These are phyloP conservation scores for Liasis olivaceus DNA, from an alignment of 2,797 vertebrate species.

Conservation along the genomic window DNA sequence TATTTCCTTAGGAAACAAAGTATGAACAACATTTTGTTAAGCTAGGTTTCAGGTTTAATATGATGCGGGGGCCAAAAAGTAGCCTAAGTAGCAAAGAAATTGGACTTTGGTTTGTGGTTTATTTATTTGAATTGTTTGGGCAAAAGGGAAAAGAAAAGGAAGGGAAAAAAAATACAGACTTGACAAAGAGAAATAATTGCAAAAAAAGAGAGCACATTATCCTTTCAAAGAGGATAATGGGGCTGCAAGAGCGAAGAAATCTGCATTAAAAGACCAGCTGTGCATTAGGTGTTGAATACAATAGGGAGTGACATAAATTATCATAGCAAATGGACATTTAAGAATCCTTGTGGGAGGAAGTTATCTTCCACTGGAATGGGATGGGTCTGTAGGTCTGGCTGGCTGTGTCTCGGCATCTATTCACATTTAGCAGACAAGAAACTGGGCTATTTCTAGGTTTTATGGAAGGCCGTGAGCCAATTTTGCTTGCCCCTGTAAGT, in stretches of 20 bases:
- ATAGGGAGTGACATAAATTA: slow-evolving; percentile 72
- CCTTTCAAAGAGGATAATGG: slow-evolving; percentile 48
- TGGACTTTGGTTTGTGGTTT: slow-evolving; percentile 20
- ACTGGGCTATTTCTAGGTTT: background rate
- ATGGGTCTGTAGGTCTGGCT: slow-evolving; percentile 9
- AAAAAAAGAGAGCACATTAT: slow-evolving; percentile 32
- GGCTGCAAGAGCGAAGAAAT: slow-evolving; percentile 66
- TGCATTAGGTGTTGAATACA: slow-evolving; percentile 69
- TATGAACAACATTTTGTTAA: background rate
- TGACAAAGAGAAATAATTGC: slow-evolving; percentile 53
- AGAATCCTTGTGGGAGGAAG: slow-evolving; percentile 57
- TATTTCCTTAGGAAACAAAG: background rate
- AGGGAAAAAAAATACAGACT: slow-evolving; percentile 20
- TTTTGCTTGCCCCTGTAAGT: background rate
- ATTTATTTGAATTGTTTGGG: background rate
- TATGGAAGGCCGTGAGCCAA: background rate
- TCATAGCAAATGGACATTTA: slow-evolving; percentile 72
- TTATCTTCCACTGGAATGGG: slow-evolving; percentile 39
- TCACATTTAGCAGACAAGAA: slow-evolving; percentile 20
- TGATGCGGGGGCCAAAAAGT: background rate
- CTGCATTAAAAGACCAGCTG: slow-evolving; percentile 68
- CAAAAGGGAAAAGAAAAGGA: background rate
- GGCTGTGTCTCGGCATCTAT: slow-evolving; percentile 21
- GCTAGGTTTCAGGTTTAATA: background rate
- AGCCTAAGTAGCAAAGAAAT: background rate